phyloP scores from a whole-genome alignment of 2,797 vertebrate genomes.

The Spizella passerina region DNA sequence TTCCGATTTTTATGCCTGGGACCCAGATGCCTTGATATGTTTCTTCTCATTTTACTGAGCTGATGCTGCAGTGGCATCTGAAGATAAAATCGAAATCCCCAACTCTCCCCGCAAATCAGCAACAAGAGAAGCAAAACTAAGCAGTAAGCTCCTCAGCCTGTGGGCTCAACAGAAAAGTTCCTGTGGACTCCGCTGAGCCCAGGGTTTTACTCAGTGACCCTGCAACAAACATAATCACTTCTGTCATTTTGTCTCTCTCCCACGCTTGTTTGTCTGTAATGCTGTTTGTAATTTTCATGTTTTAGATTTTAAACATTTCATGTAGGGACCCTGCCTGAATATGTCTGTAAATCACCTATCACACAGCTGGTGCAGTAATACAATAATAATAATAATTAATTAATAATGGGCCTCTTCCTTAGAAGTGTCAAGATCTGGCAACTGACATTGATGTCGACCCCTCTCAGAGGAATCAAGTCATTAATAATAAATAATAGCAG shows the following conservation, averaged over 20 bases:
- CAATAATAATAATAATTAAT: conserved; percentile 66
- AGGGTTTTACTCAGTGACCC: conserved; percentile 1
- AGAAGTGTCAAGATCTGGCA: conserved; percentile 45
- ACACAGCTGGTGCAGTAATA: conserved; percentile 28
- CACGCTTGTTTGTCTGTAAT: neutral
- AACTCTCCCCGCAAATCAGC: accelerated
- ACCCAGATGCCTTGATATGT: neutral
- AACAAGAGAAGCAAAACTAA: neutral
- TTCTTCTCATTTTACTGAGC: neutral
- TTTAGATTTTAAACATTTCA: conserved; percentile 43
- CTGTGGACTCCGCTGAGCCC: neutral
- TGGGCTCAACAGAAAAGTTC: neutral
- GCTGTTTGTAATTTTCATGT: conserved; percentile 25
- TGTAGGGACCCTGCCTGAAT: conserved; percentile 20
- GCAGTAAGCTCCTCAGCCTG: neutral
- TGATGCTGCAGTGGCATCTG: neutral
- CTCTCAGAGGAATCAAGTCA: conserved; percentile 55
- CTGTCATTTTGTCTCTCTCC: conserved; percentile 1
- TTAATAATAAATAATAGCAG: conserved; percentile 64
- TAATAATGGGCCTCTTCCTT: conserved; percentile 60
- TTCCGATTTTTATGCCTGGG: neutral
- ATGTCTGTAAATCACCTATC: conserved; percentile 41
- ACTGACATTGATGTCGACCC: conserved; percentile 55
- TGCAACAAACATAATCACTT: neutral
- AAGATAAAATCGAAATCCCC: neutral